Base-by-base conservation (phyloP, 2,797 vertebrate species). In the Silurus lanzhouensis region DNA sequence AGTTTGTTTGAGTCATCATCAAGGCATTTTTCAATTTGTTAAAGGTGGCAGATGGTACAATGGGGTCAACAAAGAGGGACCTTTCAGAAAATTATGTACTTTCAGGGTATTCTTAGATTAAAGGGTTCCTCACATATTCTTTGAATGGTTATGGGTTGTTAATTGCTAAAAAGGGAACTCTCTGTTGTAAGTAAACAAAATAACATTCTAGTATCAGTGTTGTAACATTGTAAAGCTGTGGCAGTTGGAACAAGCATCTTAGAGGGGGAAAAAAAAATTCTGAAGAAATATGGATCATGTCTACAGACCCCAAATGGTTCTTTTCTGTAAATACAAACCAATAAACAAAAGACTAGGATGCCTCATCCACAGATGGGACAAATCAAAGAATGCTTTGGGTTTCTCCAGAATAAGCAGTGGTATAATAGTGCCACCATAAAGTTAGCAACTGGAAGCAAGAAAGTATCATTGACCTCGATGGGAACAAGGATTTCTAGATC, bases 1-100 rank as follows among this genome's bases (percentile, higher is more conserved):
- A 68, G 64, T 31, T 38, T 74, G 46, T 20, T 22, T 31, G 66
- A 70, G 15, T 44, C 31, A 70, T 38, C 17, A 15, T 2, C 2
- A 67, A 15, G 15, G 27, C 4, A 74, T 22, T 52, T 52, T n/a
- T 55, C 12, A 55, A 25, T 17, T 22, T 9, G 25, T 52, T 75
- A n/a, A 52, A 25, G n/a, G 12, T 55, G 48, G 22, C 48, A 72
- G 20, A 74, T 22, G 22, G 71, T n/a, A 25, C 48, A 25, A 27
- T 75, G 48, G 52, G 55, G 13, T 25, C 8, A 25, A 52, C 6
- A 58, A 76, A 58, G 52, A 58, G 14, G 8, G 55, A 77, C 48
- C 58, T 77, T 77, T 17, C 38, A 57, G 15, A 60, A 58, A 77
- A 27, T 38, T 77, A 74, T 76, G 72, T 76, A 25, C 10, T 76